These are phyloP conservation scores for Nothoprocta pentlandii DNA, from an alignment of 2,113 vertebrate genomes.

Conservation along the genomic window DNA sequence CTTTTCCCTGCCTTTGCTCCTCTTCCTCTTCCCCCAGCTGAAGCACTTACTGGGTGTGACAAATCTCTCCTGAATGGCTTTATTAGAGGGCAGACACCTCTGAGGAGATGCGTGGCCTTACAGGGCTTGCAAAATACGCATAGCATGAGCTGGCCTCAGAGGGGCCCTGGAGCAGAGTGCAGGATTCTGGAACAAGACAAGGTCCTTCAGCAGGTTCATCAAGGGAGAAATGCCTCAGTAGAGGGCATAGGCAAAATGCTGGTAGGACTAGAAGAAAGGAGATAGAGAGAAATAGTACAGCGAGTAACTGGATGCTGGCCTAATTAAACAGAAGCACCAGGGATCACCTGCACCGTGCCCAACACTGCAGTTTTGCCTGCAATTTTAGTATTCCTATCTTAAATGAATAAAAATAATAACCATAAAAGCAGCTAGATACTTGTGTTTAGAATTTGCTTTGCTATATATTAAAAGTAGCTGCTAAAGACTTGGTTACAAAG, in stretches of 20 bases:
- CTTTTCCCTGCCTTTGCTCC: background rate
- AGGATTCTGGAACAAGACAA: background rate
- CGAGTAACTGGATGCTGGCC: slow-evolving; percentile 18
- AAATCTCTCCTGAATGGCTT: background rate
- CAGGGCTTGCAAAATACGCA: background rate
- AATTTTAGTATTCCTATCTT: background rate
- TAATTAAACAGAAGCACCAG: background rate
- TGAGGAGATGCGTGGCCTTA: background rate
- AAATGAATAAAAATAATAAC: background rate
- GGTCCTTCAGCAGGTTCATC: background rate
- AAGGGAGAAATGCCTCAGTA: background rate
- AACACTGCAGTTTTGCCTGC: background rate
- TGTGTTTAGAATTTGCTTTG: background rate
- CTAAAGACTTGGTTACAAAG: background rate
- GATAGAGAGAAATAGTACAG: background rate
- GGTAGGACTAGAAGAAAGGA: slow-evolving; percentile 17
- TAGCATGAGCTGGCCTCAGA: background rate
- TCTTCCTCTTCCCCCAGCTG: background rate
- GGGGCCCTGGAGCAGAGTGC: background rate
- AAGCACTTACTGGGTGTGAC: background rate
- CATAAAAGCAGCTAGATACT: background rate
- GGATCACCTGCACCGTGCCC: background rate
- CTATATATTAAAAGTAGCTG: background rate
- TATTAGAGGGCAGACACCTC: background rate
- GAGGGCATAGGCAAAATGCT: background rate